A percentile compares a stretch with the other conserved stretches of the same genome.
phyloP scores from a whole-genome alignment of 2,113 vertebrate genomes.

The Protobothrops flavoviridis region DNA sequence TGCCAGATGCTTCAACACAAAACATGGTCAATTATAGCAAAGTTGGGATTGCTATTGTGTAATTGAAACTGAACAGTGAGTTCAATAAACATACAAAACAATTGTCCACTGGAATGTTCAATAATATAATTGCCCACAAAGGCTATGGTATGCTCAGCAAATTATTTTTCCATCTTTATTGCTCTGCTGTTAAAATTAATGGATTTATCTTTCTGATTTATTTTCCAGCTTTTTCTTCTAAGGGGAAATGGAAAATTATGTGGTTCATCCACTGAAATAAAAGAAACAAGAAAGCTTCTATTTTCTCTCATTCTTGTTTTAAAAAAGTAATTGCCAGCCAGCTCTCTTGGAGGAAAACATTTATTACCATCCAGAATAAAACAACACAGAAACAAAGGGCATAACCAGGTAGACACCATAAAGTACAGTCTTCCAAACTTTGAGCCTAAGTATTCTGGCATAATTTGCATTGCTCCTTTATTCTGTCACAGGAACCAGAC shows the following conservation, averaged over 20 bases:
- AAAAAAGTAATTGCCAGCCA: conserved; percentile 18
- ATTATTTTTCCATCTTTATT: conserved; percentile 69
- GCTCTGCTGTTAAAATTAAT: conserved; percentile 65
- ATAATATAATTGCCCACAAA: conserved; percentile 31
- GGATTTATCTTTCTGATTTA: conserved; percentile 64
- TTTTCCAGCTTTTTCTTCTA: conserved; percentile 69
- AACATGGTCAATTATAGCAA: neutral
- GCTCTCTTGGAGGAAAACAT: conserved; percentile 14
- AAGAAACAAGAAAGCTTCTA: conserved; percentile 35
- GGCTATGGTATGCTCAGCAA: conserved; percentile 36
- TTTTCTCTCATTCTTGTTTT: conserved; percentile 52
- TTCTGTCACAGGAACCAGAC: neutral
- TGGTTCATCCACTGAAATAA: conserved; percentile 48
- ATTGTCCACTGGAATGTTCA: conserved; percentile 9
- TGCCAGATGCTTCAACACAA: conserved; percentile 26
- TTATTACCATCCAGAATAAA: conserved; percentile 25
- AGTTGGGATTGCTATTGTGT: conserved; percentile 1
- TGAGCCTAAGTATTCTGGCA: neutral
- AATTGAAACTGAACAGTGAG: conserved; percentile 19
- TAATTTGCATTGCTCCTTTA: neutral
- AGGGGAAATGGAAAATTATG: conserved; percentile 68
- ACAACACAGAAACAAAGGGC: neutral
- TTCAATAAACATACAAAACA: conserved; percentile 41
- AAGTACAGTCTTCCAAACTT: neutral
- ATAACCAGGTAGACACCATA: neutral